Base-by-base conservation (phyloP, 2,888 invertebrate genomes). In the Acronicta alni region DNA sequence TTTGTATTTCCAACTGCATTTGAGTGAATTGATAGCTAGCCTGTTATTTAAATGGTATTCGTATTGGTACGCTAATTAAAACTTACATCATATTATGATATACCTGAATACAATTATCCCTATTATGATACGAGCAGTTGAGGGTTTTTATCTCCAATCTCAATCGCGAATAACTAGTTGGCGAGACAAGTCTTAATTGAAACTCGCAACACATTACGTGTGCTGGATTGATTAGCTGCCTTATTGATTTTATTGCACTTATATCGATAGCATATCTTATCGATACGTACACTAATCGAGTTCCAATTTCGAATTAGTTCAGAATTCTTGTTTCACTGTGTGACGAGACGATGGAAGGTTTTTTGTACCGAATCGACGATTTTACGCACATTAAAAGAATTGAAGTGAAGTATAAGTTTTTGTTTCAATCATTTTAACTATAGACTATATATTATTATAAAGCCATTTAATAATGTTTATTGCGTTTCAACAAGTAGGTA, bases 241-340 rank as follows among this genome's bases (percentile, higher is more conserved):
- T 57, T 78, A 70, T 72, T 68, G 64, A 67, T 75, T 66, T 55
- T 60, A 74, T 73, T 69, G 69, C 65, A 64, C 59, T 68, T 68
- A 71, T 56, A 71, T 67, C 63, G 62, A 72, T 72, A 52, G 46
- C 56, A 55, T 65, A 69, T 66, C 56, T 62, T 57, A 62, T 59
- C 47, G 66, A 49, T 57, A 52, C 18, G 39, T 52, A 47, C 57
- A 55, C 35, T 60, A 62, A 67, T 68, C 60, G 42, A 59, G 57
- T 56, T 46, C 66, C 62, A 58, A 71, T 73, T 77, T 77, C 63
- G 61, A 81, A 77, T 67, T 61, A 46, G 58, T 64, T 60, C 59
- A 65, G 60, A 52, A 49, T 68, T 69, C 48, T 56, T 70, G 35
- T 62, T 51, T 35, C 37, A n/a, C 44, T 30, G 37, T 48, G 45